Base-by-base conservation (phyloP, 2,888 invertebrate species). In the Arctia plantaginis region DNA sequence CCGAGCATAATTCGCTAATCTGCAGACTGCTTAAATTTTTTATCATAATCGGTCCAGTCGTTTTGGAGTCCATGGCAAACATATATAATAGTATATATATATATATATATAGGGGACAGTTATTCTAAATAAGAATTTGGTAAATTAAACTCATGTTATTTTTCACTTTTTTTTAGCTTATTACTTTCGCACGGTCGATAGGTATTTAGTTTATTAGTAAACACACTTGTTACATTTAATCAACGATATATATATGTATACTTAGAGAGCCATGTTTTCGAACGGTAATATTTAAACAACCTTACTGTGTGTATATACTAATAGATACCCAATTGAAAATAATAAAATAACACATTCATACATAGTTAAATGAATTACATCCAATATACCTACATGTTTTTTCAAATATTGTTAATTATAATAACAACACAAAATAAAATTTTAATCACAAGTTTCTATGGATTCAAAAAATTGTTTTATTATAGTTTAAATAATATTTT, bases 271-370 rank as follows among this genome's bases (percentile, higher is more conserved):
- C 8, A 13, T 30, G 62, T 67, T 51, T 72, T 47, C 47, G 68
- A 73, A 64, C n/a, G 39, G 35, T 67, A 72, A 39, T 66, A 73
- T 69, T 55, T 51, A 68, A 55, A 51, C 69, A 69, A 30, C 39
- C 20, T 65, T 68, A 13, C 47, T 47, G 44, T 51, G 35, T 62
- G 62, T 27, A 62, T 65, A 44, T 65, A 39, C 20, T 27, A 51
- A 33, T 73, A 73, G 73, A 33, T 44, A 73, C 30, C 69, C 73
- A 73, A 69, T 67, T 47, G 47, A 12, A 47, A 71, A 68, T 62
- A n/a, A 47, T 66, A 66, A 27, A 69, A 44, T 66, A 27, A 68
- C 66, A 62, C 62, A 47, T 65, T 69, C 23, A 72, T 69, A 59
- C 18, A 62, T 47, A 44, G 41, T 6, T 59, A 59, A 27, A 51